Percentiles rank a stretch among this genome's conserved stretches.
Conservation (phyloP, 2,113 vertebrate genomes). For the Mesoclemmys tuberculata region DNA sequence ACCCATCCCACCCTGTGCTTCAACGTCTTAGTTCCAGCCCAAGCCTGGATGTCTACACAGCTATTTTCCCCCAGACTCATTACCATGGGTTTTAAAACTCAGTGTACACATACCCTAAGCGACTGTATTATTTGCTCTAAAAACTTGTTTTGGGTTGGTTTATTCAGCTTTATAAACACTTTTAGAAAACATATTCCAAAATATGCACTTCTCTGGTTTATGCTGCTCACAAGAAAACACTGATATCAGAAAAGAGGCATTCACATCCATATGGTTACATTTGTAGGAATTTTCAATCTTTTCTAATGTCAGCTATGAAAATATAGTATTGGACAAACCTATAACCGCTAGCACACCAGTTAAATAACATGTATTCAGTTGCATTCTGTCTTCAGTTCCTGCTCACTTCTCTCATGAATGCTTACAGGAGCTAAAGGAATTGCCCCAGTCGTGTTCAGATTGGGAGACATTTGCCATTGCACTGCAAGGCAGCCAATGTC, state of each 20-base stretch:
- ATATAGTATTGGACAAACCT: conserved; percentile 48
- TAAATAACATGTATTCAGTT: no score
- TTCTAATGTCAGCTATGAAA: conserved; percentile 51
- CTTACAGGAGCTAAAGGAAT: conserved; percentile 4
- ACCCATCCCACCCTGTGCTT: no score
- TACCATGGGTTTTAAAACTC: no score
- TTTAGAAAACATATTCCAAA: conserved; percentile 54
- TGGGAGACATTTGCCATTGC: background rate
- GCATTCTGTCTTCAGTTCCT: conserved; percentile 10
- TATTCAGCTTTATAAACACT: conserved; percentile 44
- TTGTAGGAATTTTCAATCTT: conserved; percentile 46
- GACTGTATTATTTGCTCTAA: conserved; percentile 32
- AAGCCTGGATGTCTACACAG: no score
- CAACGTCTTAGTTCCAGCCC: no score
- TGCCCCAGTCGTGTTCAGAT: background rate
- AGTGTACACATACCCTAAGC: background rate
- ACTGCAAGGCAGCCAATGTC: background rate
- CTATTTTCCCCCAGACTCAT: no score
- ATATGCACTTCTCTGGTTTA: conserved; percentile 51
- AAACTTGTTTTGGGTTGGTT: conserved; percentile 48
- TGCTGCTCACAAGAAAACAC: conserved; percentile 59
- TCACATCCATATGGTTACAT: conserved; percentile 68
- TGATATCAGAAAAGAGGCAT: conserved; percentile 59
- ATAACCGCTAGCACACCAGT: conserved; percentile 40
- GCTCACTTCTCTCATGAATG: background rate